Evolutionary conservation across 2,888 invertebrate species (phyloP), one percentile per base, ranked within the genome.

Genomic region (Amorpha juglandis): DNA sequence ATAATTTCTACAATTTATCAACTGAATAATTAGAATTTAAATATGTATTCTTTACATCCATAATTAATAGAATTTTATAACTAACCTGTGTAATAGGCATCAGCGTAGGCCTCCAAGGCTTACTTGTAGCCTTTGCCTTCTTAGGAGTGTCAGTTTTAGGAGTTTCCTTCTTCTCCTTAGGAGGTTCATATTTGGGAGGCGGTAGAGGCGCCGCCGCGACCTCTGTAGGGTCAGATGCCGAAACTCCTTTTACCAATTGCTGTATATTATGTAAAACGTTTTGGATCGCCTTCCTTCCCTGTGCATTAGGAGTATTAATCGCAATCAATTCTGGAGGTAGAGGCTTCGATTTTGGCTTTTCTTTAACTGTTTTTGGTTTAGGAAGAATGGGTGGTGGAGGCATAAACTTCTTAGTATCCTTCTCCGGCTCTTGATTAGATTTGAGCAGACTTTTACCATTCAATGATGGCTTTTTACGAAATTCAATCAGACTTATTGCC

Each of bases 41-140:
- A 3, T 19, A n/a, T 50, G 6, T 19, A 50, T 1, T 38, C 2
- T 38, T 6, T 9, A 38, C 35, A 35, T 35, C 9, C 38, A 38
- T 27, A 38, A 38, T 38, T 2, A 7, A 7, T 38, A 7, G 1
- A 45, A 45, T 45, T 45, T 4, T 9, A 21, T 19, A 63, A 82
- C 92, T 83, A 79, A 93, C 93, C 71, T 79, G 88, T 65, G 94
- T 94, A 38, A 96, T 95, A 1, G 96, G 96, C 90, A 96, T 95
- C 35, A 96, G 88, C 6, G 95, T 96, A 0, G 96, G 96, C 67
- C 96, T 90, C 96, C 96, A 96, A 67, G 95, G 95, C 77, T 96
- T 96, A 64, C 94, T 94, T 62, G 95, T 93, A 0, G 93, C 88
- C 70, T 90, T 93, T 12, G 84, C 76, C 69, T 93, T 93, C 76